Evolutionary conservation across 2,797 vertebrate genomes (phyloP).

Genomic region (Salarias fasciatus): DNA sequence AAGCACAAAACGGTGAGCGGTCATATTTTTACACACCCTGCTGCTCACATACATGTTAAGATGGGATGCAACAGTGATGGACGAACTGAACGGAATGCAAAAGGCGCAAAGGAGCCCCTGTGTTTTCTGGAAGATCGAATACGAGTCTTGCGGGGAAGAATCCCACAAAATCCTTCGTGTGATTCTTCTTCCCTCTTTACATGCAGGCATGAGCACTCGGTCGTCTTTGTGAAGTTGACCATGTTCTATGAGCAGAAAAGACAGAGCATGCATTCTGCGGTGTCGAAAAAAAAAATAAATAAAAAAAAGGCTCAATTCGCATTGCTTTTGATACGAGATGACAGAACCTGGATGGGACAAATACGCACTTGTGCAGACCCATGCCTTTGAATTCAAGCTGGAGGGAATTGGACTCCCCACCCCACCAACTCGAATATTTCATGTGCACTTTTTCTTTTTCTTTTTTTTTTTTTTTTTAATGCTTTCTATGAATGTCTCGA

Average conservation of each 20-base stretch:
- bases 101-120: no score
- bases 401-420: no score
- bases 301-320: background rate
- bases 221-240: slow-evolving; percentile 16
- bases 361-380: slow-evolving; percentile 10
- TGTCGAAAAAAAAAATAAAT: no score
- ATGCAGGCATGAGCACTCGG: background rate
- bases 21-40: no score
- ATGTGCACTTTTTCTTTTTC: slow-evolving; percentile 1
- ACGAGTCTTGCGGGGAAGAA: no score
- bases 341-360: slow-evolving; percentile 25
- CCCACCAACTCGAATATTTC: background rate
- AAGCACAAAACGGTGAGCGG: no score
- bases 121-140: no score
- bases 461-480: no score
- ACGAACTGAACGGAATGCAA: no score
- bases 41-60: no score
- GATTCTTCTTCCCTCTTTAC: background rate
- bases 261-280: background rate
- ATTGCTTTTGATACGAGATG: slow-evolving; percentile 26
- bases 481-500: background rate
- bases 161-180: background rate
- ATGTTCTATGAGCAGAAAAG: slow-evolving; percentile 6
- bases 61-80: no score
- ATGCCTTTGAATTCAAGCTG: slow-evolving; percentile 4